Base-by-base conservation (phyloP, 64 coral and sea anemone species). In the Porites australiensis region DNA sequence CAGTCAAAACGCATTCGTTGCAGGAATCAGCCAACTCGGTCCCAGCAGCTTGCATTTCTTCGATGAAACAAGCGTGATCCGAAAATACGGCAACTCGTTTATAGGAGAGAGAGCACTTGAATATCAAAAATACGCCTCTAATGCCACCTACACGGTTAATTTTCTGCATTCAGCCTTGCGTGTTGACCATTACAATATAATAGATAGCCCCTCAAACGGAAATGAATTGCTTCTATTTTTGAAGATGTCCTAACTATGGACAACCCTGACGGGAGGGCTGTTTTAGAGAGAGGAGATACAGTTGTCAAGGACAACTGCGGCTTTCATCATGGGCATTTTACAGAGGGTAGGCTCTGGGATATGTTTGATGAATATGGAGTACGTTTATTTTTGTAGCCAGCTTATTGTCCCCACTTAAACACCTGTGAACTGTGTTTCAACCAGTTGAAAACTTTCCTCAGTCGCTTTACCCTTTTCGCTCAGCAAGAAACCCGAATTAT, bases 291-390 rank as follows among this genome's bases (percentile, higher is more conserved):
- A 55, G 70, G 86, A 13, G 72, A 88, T 59, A 74, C 67, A 57
- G 86, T 75, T 72, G 86, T 88, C 23, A 74, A 75, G 86, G 86
- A 88, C 69, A 88, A 88, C 69, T 88, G 86, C 50, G 86, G 86
- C 48, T 88, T 88, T 71, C 86, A 88, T 71, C 86, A 53, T 70
- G 83, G 44, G 20, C 15, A 87, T 52, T 71, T 66, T 65, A 54
- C 49, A 66, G 83, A 87, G 49, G 62, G 62, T 47, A 71, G 70
- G 62, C 50, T 71, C 23, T 22, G 83, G 65, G 83, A 87, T 23
- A 67, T 87, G 61, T 71, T 87, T 16, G 61, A 49, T 18, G 83
- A 87, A 67, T 69, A 65, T 70, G 83, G 37, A 49, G 83, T 86
- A 49, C 62, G 27, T 86, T 65, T 86, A 45, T 21, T 86, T 0